These are phyloP conservation scores for Pseudorhombus dupliciocellatus DNA, from an alignment of 2,113 vertebrate species.

Conservation along the genomic window DNA sequence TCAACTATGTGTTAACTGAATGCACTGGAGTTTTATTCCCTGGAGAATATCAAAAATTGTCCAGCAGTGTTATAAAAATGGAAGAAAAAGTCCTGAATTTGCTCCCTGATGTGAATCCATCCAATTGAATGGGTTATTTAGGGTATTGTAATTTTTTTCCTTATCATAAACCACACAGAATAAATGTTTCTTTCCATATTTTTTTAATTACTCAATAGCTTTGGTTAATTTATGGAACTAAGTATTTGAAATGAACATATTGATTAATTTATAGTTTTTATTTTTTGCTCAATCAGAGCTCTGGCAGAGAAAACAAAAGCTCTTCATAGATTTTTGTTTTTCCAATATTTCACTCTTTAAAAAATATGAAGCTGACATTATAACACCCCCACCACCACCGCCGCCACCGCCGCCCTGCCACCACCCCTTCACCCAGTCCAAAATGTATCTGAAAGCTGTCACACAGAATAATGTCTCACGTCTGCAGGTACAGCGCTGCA, in stretches of 20 bases:
- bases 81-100: too few relatives aligned
- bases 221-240: background rate
- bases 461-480: constrained; percentile 44
- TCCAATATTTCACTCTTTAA: constrained; percentile 1
- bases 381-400: constrained; percentile 3
- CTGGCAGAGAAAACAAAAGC: background rate
- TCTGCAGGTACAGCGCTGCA: constrained; percentile 45
- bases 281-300: background rate
- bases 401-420: too few relatives aligned
- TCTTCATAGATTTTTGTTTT: background rate
- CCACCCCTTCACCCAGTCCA: background rate
- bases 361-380: constrained; percentile 11
- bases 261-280: background rate
- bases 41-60: too few relatives aligned
- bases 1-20: too few relatives aligned
- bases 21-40: too few relatives aligned
- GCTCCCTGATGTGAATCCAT: too few relatives aligned
- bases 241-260: background rate
- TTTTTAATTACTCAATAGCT: too few relatives aligned
- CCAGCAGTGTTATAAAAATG: too few relatives aligned
- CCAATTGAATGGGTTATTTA: too few relatives aligned
- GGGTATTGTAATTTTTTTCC: too few relatives aligned
- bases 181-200: too few relatives aligned
- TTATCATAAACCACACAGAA: too few relatives aligned
- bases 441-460: constrained; percentile 54